Evolutionary conservation across 1,140 invertebrate genomes (phyloP).

Genomic region (Papilio helenus): DNA sequence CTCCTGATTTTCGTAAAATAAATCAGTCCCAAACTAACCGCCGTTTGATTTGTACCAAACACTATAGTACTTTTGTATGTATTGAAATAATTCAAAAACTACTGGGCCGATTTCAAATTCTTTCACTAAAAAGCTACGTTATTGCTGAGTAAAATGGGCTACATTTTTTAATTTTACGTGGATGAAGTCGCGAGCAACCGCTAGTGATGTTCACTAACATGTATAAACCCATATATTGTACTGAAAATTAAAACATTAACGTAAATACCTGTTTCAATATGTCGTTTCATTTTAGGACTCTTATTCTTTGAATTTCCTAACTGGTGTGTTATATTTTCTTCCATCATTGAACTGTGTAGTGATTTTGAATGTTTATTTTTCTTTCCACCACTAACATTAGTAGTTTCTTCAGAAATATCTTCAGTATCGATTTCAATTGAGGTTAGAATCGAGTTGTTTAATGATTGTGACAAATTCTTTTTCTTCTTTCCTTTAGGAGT

Average conservation of each 20-base stretch:
- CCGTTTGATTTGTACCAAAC: too few species aligned
- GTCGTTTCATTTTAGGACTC: not conserved
- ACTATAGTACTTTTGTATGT: too few species aligned
- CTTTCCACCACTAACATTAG: not conserved
- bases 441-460: not conserved
- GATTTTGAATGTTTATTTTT: constrained; percentile 11
- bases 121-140: too few species aligned
- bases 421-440: not conserved
- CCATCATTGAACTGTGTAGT: not conserved
- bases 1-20: too few species aligned
- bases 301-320: not conserved
- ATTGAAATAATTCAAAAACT: too few species aligned
- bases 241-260: not conserved
- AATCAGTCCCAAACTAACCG: too few species aligned
- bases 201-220: too few species aligned
- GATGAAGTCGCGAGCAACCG: too few species aligned
- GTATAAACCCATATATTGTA: too few species aligned
- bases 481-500: constrained; percentile 38
- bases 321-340: not conserved
- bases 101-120: too few species aligned
- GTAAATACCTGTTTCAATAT: not conserved
- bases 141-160: too few species aligned
- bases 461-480: constrained; percentile 37
- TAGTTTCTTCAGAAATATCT: not conserved
- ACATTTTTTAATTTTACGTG: too few species aligned